Evolutionary conservation across 2,888 invertebrate species (phyloP).

Genomic region (Cordylochernes scorpioides): DNA sequence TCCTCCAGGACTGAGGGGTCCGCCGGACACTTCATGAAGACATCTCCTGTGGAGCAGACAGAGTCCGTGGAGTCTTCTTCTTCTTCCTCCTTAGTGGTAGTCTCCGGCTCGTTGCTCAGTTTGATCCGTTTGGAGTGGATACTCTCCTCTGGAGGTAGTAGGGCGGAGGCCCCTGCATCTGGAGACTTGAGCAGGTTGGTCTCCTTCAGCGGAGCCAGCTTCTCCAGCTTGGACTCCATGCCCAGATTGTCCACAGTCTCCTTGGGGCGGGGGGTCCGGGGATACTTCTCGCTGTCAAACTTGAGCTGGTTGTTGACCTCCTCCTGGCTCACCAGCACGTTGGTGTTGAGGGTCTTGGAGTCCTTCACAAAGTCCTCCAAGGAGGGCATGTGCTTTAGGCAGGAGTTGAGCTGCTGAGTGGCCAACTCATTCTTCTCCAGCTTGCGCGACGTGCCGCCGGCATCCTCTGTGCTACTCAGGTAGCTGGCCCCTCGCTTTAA

Average conservation of each 20-base stretch:
- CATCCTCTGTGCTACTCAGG: too few relatives aligned
- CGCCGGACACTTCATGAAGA: constrained; percentile 3
- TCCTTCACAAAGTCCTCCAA: constrained; percentile 31
- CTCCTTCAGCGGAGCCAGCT: constrained; percentile 27
- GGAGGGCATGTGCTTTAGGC: constrained; percentile 18
- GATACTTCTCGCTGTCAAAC: constrained; percentile 31
- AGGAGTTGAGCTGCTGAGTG: constrained; percentile 16
- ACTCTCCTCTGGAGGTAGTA: constrained; percentile 9
- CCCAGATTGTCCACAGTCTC: constrained; percentile 24
- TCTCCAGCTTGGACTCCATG: constrained; percentile 23
- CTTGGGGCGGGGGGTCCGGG: constrained; percentile 21
- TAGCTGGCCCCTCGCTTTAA: too few relatives aligned
- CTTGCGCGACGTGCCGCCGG: too few relatives aligned
- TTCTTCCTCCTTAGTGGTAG: constrained; percentile 5
- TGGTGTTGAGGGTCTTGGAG: constrained; percentile 32
- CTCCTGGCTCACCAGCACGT: constrained; percentile 23
- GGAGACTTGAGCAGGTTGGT: constrained; percentile 23
- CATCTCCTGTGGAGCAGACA: constrained; percentile 5
- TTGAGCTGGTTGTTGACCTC: constrained; percentile 26
- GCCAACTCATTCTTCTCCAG: constrained; percentile 16
- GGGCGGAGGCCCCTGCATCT: constrained; percentile 11
- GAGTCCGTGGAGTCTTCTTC: constrained; percentile 6
- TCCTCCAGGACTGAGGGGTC: constrained; percentile 13
- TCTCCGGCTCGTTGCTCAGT: constrained; percentile 18
- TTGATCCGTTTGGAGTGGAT: constrained; percentile 19